These are phyloP conservation scores for Cheirogaleus major DNA, from an alignment of 2,797 vertebrate species.

Conservation along the genomic window DNA sequence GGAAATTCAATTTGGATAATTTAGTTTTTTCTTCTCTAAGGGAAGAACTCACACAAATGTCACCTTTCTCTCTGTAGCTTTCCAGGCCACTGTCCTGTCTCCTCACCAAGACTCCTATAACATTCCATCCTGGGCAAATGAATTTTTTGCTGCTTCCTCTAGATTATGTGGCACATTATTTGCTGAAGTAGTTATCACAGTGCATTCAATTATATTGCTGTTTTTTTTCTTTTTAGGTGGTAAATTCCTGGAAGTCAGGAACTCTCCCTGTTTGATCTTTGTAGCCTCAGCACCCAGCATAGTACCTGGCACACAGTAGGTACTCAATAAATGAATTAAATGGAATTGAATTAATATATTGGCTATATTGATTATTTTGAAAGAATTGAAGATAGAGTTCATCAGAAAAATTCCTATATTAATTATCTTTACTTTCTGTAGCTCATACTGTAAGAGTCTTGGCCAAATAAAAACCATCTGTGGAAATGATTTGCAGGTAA, in stretches of 20 bases:
- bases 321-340: slow-evolving; percentile 26
- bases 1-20: slow-evolving; percentile 20
- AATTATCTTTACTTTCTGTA: neutral
- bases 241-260: slow-evolving; percentile 13
- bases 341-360: neutral
- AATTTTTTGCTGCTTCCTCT: slow-evolving; percentile 14
- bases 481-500: neutral
- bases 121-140: neutral
- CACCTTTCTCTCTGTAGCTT: slow-evolving; percentile 4
- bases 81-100: neutral
- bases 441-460: neutral
- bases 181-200: neutral
- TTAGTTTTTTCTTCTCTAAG: slow-evolving; percentile 31
- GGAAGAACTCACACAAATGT: slow-evolving; percentile 19
- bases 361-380: neutral
- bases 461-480: neutral
- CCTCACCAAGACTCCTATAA: neutral
- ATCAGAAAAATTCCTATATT: neutral
- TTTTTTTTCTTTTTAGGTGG: neutral
- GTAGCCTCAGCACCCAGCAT: neutral
- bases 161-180: neutral
- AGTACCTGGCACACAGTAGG: neutral
- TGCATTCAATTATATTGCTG: neutral
- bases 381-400: neutral
- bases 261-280: neutral